Evolutionary conservation across 2,797 vertebrate genomes (phyloP), one percentile per base, ranked within the genome.

Genomic region (Petrocephalus schoutedeni): DNA sequence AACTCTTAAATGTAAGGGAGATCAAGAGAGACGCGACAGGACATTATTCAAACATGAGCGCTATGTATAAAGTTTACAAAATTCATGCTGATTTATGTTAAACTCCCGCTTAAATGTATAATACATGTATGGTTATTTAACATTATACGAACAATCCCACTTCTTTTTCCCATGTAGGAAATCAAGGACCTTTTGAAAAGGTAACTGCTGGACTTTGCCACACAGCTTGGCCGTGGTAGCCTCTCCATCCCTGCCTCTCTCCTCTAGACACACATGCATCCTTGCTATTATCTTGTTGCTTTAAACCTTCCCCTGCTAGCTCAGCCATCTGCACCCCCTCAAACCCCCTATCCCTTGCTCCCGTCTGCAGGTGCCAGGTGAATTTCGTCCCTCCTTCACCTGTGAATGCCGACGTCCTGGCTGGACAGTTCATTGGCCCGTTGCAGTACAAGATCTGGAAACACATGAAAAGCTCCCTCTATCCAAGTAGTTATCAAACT

Each of bases 381-480:
- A 92, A 92, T 80, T 95, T 95, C 32, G 88, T 94, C 41, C 92
- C 87, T 23, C 95, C 94, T 1, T 87, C 92, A 0, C 90, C 93
- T 14, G 92, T 95, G 88, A 91, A 95, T 87, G 92, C 89, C 1
- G 94, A 95, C 85, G 93, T 95, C 67, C 92, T 90, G 49, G 93
- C 93, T 0, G 93, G 95, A 28, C 94, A 94, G 89, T 95, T 95
- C 90, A 92, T 96, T 84, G 96, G 96, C 4, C 95, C 95, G 4
- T 93, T 95, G 58, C 95, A 96, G 88, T 96, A 96, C 93, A 93
- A 94, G 89, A 95, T 95, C 91, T 96, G 95, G 95, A 96, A 96
- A 89, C 94, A 94, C 90, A 96, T 96, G 95, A 95, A 94, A 89
- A 92, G 90, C 88, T 94, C 92, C 85, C 94, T 96, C 53, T 96